Percentiles rank a stretch among this genome's conserved stretches.
Evolutionary conservation across 1,140 invertebrate species (phyloP).

Genomic region (Drosophila jambulina): DNA sequence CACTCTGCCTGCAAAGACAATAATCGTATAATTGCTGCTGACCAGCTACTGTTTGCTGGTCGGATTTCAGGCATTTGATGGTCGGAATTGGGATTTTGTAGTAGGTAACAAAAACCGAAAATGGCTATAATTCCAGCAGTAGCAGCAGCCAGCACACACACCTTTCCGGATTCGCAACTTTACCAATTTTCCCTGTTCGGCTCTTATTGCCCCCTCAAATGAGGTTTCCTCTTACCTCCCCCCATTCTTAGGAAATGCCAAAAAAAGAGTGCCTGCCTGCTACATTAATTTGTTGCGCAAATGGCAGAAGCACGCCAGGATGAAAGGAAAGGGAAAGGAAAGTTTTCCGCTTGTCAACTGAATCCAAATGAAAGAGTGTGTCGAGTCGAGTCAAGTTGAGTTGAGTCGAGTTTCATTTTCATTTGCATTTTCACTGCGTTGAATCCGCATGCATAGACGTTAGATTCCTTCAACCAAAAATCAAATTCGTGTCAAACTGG

Average conservation of each 20-base stretch:
- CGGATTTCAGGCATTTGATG: slow-evolving; percentile 29
- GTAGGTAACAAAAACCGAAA: slow-evolving; percentile 10
- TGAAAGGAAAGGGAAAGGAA: not conserved
- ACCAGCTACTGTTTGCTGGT: slow-evolving; percentile 27
- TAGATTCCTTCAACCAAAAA: slow-evolving; percentile 23
- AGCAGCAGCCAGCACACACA: slow-evolving; percentile 8
- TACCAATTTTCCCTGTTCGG: slow-evolving; percentile 1
- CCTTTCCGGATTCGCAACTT: slow-evolving; percentile 17
- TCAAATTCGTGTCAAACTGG: slow-evolving; percentile 35
- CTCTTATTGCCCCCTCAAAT: slow-evolving; percentile 16
- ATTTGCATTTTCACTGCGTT: slow-evolving; percentile 16
- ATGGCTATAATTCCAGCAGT: slow-evolving; percentile 4
- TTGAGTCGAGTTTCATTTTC: slow-evolving; percentile 20
- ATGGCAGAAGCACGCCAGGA: slow-evolving; percentile 2
- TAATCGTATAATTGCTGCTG: slow-evolving; percentile 41
- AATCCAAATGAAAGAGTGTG: slow-evolving; percentile 43
- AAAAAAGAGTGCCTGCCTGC: slow-evolving; percentile 54
- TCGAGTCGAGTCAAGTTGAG: slow-evolving; percentile 10
- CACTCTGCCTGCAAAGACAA: slow-evolving; percentile 29
- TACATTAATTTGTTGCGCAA: slow-evolving; percentile 73
- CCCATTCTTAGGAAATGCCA: slow-evolving; percentile 7
- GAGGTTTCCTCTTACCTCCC: slow-evolving; percentile 14
- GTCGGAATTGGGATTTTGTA: slow-evolving; percentile 14
- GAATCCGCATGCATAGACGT: slow-evolving; percentile 29
- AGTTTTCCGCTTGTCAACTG: slow-evolving; percentile 37